Evolutionary conservation across 53 echinoderm and acorn worm species (phyloP).

Genomic region (Actinopyga echinites): DNA sequence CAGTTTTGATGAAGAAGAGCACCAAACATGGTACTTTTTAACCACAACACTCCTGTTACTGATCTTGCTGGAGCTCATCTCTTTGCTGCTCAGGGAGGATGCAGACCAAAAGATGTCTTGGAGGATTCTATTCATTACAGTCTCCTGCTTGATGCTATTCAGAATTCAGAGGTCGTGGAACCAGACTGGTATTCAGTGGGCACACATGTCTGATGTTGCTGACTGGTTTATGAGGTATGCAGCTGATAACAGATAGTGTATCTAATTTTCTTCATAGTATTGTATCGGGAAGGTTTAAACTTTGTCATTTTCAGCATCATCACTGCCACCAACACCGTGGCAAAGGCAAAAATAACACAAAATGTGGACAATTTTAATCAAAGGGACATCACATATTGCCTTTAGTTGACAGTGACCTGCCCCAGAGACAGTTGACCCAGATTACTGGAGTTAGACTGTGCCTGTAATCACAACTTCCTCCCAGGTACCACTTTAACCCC

Average conservation of each 20-base stretch:
- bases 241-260: neutral
- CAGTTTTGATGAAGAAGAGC: conserved; percentile 98
- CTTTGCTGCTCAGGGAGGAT: conserved; percentile 8
- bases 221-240: conserved; percentile 93
- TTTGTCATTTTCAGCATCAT: neutral
- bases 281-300: neutral
- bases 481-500: too few species aligned
- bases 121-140: conserved; percentile 21
- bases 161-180: conserved; percentile 90
- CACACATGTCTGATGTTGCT: conserved; percentile 79
- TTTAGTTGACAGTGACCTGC: too few species aligned
- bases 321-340: too few species aligned
- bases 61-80: conserved; percentile 42
- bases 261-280: too few species aligned
- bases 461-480: too few species aligned
- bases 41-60: conserved; percentile 70
- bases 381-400: too few species aligned
- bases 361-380: too few species aligned
- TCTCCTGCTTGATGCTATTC: conserved; percentile 34
- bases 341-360: too few species aligned
- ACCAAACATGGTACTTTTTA: conserved; percentile 97
- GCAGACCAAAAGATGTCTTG: conserved; percentile 11
- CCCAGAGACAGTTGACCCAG: too few species aligned
- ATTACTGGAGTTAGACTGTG: too few species aligned
- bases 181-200: conserved; percentile 95